A percentile compares a stretch with the other conserved stretches of the same genome.
These are phyloP conservation scores for Poeciliopsis occidentalis DNA, from an alignment of 2,113 vertebrate species.

Conservation along the genomic window DNA sequence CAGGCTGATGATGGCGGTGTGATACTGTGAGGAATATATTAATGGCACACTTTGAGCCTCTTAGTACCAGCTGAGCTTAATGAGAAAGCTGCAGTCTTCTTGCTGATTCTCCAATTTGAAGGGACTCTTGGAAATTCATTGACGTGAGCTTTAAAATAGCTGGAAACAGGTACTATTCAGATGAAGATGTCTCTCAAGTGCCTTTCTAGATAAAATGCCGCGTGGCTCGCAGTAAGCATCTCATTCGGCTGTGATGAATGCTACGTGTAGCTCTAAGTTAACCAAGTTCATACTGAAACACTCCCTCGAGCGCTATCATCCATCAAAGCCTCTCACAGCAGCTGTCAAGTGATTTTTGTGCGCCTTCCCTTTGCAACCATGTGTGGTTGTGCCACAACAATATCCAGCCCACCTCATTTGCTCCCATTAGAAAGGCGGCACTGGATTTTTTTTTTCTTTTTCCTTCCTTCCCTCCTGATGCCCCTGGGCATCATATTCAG, in stretches of 20 bases:
- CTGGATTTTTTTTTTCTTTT: slow-evolving; percentile 17
- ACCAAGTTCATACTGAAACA: slow-evolving; percentile 72
- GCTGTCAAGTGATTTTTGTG: slow-evolving; percentile 55
- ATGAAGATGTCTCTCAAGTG: slow-evolving; percentile 55
- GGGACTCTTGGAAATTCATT: slow-evolving; percentile 18
- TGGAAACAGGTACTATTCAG: slow-evolving; percentile 26
- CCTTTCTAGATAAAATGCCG: slow-evolving; percentile 60
- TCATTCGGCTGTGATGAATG: slow-evolving; percentile 70
- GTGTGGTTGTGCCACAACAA: slow-evolving; percentile 49
- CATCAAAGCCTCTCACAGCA: slow-evolving; percentile 68
- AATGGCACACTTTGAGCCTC: neutral
- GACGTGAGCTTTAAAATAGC: slow-evolving; percentile 43
- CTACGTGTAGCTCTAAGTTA: slow-evolving; percentile 65
- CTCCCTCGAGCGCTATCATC: slow-evolving; percentile 69
- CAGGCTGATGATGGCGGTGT: neutral
- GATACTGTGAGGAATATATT: neutral
- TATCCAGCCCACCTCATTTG: slow-evolving; percentile 63
- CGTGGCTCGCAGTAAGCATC: slow-evolving; percentile 46
- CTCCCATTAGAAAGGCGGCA: slow-evolving; percentile 54
- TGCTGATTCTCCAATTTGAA: slow-evolving; percentile 21
- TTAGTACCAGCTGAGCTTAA: slow-evolving; percentile 1
- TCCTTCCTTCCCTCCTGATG: slow-evolving; percentile 46
- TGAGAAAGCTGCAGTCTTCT: slow-evolving; percentile 4
- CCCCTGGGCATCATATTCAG: slow-evolving; percentile 56
- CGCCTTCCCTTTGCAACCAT: slow-evolving; percentile 28